Base-by-base conservation (phyloP, 2,113 vertebrate genomes). In the Bettongia penicillata region DNA sequence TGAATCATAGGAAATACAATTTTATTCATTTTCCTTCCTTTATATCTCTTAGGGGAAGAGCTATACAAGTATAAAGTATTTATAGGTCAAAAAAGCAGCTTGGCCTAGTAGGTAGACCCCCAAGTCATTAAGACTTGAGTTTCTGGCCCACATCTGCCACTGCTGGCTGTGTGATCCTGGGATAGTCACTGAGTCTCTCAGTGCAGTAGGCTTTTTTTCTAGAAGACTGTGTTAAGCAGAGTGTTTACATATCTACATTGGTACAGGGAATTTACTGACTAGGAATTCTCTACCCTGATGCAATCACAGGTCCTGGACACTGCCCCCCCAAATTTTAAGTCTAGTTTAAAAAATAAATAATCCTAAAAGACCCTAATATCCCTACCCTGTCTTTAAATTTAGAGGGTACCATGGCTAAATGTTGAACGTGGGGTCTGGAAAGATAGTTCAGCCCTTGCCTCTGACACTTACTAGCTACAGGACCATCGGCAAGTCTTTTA, bases 11-110 rank as follows among this genome's bases (percentile, higher is more conserved):
- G 68, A 84, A 84, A 43, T 84, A 8, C 11, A 61, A 19, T 24
- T 24, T 43, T 31, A 43, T 19, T 26, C 19, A 23, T 49, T 11
- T 3, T 47, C 37, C n/a, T 47, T 89, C 61, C 53, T 47, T 8
- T 43, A 0, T 1, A 12, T 37, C 8, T 31, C 8, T 5, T 1
- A 16, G 92, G 90, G 53, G 19, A 77, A 89, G 24, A 0, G 11
- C 9, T 8, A 28, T 89, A 7, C 24, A 14, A 9, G 28, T 14
- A 10, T 28, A 6, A 24, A 48, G n/a, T 16, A 12, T 50, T 89
- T 3, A 37, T 8, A 8, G 23, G 14, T 7, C 51, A 43, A 43
- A 2, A 8, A 47, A 7, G 68, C 19, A 84, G 16, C 16, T 84
- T n/a, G n/a, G 68, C 68, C 19, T 68, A 43, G 37, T 43, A 19